A percentile compares a stretch with the other conserved stretches of the same genome.
These are phyloP conservation scores for Hexactinellida sp. DNA, from an alignment of 37 sponge, comb jelly and placozoan species.

Conservation along the genomic window DNA sequence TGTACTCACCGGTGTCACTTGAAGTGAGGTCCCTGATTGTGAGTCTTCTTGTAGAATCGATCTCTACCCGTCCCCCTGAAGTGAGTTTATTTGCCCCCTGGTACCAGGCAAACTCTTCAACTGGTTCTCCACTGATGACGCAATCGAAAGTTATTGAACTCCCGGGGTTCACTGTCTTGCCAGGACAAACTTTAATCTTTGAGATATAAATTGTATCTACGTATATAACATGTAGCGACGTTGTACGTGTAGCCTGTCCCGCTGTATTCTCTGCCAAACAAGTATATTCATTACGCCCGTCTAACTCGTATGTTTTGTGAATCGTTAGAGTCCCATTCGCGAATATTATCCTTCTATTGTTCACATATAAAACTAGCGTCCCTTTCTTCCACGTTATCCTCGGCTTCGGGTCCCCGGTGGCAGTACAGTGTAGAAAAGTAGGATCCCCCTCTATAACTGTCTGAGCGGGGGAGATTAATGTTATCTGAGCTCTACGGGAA, in stretches of 20 bases:
- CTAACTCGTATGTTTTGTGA: neutral
- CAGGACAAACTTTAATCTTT: neutral
- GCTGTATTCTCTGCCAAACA: neutral
- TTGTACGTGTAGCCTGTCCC: neutral
- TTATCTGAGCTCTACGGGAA: neutral
- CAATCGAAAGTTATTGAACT: neutral
- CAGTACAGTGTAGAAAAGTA: neutral
- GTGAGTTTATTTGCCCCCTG: neutral
- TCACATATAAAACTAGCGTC: neutral
- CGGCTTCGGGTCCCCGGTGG: neutral
- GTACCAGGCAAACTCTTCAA: neutral
- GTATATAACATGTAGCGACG: neutral
- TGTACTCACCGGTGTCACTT: neutral
- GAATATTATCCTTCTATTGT: neutral
- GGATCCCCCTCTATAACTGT: neutral
- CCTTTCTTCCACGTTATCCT: conserved; percentile 1
- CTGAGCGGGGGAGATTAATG: neutral
- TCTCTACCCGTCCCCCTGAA: neutral
- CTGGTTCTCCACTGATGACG: neutral
- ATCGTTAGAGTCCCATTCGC: neutral
- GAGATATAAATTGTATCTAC: neutral
- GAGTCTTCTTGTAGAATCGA: neutral
- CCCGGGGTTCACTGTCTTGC: neutral
- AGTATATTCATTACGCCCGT: neutral
- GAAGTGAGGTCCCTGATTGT: neutral